phyloP scores from a whole-genome alignment of 53 echinoderm and acorn worm species.

The Holothuria leucospilota region DNA sequence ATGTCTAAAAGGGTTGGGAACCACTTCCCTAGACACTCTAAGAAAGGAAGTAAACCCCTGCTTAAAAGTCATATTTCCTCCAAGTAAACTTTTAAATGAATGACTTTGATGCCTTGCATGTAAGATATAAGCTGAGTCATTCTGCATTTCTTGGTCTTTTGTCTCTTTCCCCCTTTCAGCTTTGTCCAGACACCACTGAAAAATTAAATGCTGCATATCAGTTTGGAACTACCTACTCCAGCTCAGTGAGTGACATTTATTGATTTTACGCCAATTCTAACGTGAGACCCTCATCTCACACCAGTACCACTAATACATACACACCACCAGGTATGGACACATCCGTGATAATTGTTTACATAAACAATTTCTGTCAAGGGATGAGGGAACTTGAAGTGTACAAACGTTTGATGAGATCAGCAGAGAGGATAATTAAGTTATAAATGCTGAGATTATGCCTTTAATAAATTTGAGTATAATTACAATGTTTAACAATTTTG shows the following conservation, averaged over 20 bases:
- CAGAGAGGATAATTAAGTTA: too few species aligned
- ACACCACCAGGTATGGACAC: background rate
- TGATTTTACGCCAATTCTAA: too few species aligned
- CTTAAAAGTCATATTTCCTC: too few species aligned
- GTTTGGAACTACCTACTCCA: conserved; percentile 88
- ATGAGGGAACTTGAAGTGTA: background rate
- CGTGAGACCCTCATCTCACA: background rate
- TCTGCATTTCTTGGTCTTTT: background rate
- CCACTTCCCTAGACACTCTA: too few species aligned
- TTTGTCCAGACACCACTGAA: conserved; percentile 81
- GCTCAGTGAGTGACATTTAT: conserved; percentile 70
- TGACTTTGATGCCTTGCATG: background rate
- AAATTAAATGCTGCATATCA: conserved; percentile 89
- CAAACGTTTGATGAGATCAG: too few species aligned
- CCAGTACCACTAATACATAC: background rate
- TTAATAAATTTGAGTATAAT: background rate
- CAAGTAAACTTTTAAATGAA: background rate
- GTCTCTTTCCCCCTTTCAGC: conserved; percentile 47
- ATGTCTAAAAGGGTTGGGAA: too few species aligned
- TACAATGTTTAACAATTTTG: background rate
- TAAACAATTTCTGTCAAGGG: background rate
- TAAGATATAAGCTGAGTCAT: background rate
- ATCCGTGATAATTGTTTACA: background rate
- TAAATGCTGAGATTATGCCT: too few species aligned
- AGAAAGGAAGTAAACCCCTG: too few species aligned